Percentiles rank a stretch among this genome's conserved stretches.
These are phyloP conservation scores for Diabrotica virgifera DNA, from an alignment of 1,140 invertebrate species.

Conservation along the genomic window DNA sequence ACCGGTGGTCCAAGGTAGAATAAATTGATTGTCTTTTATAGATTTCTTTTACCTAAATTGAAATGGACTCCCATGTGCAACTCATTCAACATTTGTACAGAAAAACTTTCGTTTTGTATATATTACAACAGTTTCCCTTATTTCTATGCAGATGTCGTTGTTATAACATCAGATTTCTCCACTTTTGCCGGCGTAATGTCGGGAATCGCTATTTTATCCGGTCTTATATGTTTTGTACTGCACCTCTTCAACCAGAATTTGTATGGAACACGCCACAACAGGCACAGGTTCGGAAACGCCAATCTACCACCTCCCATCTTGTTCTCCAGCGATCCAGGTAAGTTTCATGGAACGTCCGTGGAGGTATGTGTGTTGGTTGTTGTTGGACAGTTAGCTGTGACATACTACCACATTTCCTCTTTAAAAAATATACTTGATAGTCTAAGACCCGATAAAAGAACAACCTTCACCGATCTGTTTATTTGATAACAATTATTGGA, in stretches of 20 bases:
- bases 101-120: neutral
- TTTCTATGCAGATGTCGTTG: constrained; percentile 64
- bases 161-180: constrained; percentile 77
- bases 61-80: too few relatives aligned
- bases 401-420: too few relatives aligned
- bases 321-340: constrained; percentile 77
- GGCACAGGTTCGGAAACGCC: constrained; percentile 73
- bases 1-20: too few relatives aligned
- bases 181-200: constrained; percentile 77
- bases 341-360: constrained; percentile 5
- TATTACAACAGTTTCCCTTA: neutral
- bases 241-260: constrained; percentile 73
- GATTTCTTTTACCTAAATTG: too few relatives aligned
- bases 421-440: too few relatives aligned
- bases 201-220: constrained; percentile 77
- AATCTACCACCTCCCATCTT: constrained; percentile 76
- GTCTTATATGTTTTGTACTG: constrained; percentile 80
- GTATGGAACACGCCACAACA: constrained; percentile 57
- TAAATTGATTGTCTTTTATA: too few relatives aligned
- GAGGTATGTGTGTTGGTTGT: too few relatives aligned
- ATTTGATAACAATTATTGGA: too few relatives aligned
- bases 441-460: too few relatives aligned
- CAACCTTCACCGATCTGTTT: too few relatives aligned
- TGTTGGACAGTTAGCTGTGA: too few relatives aligned
- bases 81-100: too few relatives aligned